Evolutionary conservation across 2,888 invertebrate genomes (phyloP).

Genomic region (Caenorhabditis afra): DNA sequence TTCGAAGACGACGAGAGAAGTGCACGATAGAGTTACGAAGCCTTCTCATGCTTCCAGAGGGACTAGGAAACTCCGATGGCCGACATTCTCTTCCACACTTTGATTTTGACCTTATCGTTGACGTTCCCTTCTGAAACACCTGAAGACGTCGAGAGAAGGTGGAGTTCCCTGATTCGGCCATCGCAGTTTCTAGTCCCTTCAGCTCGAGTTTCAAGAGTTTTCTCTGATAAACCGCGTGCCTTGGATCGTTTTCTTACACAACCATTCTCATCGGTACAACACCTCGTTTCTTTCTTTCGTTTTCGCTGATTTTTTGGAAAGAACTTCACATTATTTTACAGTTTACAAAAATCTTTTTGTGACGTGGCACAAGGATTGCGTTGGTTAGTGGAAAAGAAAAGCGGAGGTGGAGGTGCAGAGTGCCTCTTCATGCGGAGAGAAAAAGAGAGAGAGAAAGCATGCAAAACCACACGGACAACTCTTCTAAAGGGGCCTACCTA

Average conservation of each 20-base stretch:
- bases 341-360: slow-evolving; percentile 2
- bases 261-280: no score
- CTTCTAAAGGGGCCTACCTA: slow-evolving; percentile 42
- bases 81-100: no score
- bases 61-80: background rate
- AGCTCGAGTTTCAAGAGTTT: no score
- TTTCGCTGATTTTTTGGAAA: background rate
- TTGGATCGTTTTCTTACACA: no score
- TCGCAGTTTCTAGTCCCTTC: no score
- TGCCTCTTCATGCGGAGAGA: background rate
- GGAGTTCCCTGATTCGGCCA: no score
- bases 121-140: no score
- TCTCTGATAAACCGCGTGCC: no score
- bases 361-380: slow-evolving; percentile 12
- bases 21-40: slow-evolving; percentile 7
- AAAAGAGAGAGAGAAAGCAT: background rate
- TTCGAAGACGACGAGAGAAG: background rate
- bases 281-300: no score
- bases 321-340: background rate
- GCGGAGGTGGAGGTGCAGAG: slow-evolving; percentile 30
- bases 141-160: no score
- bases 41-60: background rate
- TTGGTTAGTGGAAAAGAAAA: slow-evolving; percentile 45
- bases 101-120: no score
- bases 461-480: slow-evolving; percentile 11